Evolutionary conservation across 2,888 invertebrate genomes (phyloP).

Genomic region (Leptinotarsa peninsularis): DNA sequence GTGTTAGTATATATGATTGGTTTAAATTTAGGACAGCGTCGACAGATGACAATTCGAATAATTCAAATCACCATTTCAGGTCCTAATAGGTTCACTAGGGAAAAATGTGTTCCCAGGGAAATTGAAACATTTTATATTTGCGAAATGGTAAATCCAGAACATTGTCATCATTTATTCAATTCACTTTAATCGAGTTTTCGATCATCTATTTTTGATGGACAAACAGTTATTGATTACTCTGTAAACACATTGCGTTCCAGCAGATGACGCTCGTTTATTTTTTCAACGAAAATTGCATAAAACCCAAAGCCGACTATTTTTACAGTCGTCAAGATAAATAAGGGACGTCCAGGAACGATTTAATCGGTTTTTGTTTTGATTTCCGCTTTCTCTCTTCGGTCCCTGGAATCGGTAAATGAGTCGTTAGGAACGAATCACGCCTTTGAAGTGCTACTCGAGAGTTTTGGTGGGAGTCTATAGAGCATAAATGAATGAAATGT

Average conservation of each 20-base stretch:
- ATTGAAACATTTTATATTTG: constrained; percentile 50
- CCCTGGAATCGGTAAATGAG: background rate
- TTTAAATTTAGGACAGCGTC: constrained; percentile 36
- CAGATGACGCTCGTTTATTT: constrained; percentile 47
- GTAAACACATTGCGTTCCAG: constrained; percentile 50
- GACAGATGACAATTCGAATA: constrained; percentile 49
- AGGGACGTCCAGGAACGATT: background rate
- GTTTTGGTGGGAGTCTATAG: no score
- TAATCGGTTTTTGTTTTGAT: constrained; percentile 14
- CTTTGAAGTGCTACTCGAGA: background rate
- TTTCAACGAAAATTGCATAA: constrained; percentile 35
- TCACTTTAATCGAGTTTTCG: constrained; percentile 53
- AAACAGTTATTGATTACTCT: constrained; percentile 51
- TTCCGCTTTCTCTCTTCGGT: background rate
- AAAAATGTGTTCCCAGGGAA: constrained; percentile 46
- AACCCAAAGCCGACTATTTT: constrained; percentile 37
- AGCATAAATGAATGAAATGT: no score
- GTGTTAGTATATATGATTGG: no score
- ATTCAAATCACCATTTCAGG: constrained; percentile 49
- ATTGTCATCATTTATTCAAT: constrained; percentile 51
- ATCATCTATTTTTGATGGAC: constrained; percentile 53
- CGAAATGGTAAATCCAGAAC: constrained; percentile 43
- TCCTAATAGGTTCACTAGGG: constrained; percentile 41
- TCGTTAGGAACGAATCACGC: background rate
- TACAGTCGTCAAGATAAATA: constrained; percentile 38